Conservation (phyloP, 2,113 vertebrate genomes). For the Tricholaema leucomelas region DNA sequence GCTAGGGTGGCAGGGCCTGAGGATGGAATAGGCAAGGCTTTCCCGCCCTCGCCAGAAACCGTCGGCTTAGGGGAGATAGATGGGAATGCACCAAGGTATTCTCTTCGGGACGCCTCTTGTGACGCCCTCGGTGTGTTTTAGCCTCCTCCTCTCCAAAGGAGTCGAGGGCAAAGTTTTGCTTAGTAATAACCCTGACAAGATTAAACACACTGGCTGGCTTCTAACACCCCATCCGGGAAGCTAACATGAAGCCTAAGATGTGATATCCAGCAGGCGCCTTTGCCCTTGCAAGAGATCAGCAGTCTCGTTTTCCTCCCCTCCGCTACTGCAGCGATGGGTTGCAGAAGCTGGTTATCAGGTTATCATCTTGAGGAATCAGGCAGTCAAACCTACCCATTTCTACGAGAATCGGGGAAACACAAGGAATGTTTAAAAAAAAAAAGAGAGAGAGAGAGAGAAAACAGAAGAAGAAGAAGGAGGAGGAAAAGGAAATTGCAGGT, state of each 20-base stretch:
- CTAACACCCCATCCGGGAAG: not conserved
- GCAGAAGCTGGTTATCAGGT: not conserved
- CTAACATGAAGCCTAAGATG: not conserved
- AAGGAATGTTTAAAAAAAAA: not conserved
- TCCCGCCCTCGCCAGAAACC: not conserved
- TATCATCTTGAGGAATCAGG: not conserved
- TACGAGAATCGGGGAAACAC: not conserved
- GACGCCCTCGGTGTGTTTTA: not conserved
- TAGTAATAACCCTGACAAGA: not conserved
- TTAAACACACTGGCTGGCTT: accelerated
- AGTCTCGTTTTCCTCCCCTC: not conserved
- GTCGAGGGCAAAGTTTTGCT: not conserved
- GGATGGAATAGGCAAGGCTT: too few relatives aligned
- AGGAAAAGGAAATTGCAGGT: not conserved
- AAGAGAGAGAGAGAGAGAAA: too few relatives aligned
- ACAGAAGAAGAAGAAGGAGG: accelerated
- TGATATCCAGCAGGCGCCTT: not conserved
- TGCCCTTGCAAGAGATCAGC: too few relatives aligned
- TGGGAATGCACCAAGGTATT: not conserved
- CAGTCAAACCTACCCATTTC: not conserved
- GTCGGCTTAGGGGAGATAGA: accelerated
- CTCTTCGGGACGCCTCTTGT: not conserved
- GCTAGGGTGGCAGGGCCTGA: too few relatives aligned
- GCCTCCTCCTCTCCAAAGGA: not conserved
- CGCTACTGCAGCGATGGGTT: not conserved